A percentile compares a stretch with the other conserved stretches of the same genome.
phyloP scores from a whole-genome alignment of 2,888 invertebrate species.

The Branchipolynoe longqiensis region DNA sequence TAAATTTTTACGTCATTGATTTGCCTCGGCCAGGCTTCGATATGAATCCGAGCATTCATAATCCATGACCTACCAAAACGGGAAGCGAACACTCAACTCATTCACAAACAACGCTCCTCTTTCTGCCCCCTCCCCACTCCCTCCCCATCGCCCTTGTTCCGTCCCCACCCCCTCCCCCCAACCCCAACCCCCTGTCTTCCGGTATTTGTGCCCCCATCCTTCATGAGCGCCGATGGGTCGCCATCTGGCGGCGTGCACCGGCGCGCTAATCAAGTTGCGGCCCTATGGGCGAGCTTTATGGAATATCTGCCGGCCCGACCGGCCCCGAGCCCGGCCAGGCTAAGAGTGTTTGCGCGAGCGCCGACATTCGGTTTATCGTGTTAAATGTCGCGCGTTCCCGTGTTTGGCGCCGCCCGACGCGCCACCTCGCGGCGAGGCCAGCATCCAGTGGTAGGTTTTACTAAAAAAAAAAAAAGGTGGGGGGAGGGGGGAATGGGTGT shows the following conservation, averaged over 20 bases:
- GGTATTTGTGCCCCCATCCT: not conserved
- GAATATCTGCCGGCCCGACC: slow-evolving; percentile 51
- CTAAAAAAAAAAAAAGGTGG: too few relatives aligned
- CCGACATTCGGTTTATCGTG: slow-evolving; percentile 45
- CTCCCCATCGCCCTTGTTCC: not conserved
- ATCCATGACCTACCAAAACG: too few relatives aligned
- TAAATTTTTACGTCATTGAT: too few relatives aligned
- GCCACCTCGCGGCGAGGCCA: slow-evolving; percentile 18
- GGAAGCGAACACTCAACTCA: too few relatives aligned
- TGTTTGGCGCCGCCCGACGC: slow-evolving; percentile 49
- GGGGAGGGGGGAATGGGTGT: too few relatives aligned
- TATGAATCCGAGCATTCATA: too few relatives aligned
- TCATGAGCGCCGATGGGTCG: not conserved
- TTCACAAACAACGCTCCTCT: too few relatives aligned
- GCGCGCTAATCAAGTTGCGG: not conserved
- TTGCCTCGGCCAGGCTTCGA: too few relatives aligned
- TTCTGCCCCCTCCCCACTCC: not conserved
- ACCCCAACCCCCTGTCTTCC: not conserved
- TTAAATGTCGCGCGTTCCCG: slow-evolving; percentile 34
- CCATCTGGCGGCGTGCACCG: slow-evolving; percentile 32
- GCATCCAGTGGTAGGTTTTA: too few relatives aligned
- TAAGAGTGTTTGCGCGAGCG: slow-evolving; percentile 48
- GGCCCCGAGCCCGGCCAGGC: not conserved
- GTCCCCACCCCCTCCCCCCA: not conserved
- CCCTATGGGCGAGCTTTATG: slow-evolving; percentile 48